Base-by-base conservation (phyloP, 2,113 vertebrate genomes). In the Pseudorectes ferrugineus region DNA sequence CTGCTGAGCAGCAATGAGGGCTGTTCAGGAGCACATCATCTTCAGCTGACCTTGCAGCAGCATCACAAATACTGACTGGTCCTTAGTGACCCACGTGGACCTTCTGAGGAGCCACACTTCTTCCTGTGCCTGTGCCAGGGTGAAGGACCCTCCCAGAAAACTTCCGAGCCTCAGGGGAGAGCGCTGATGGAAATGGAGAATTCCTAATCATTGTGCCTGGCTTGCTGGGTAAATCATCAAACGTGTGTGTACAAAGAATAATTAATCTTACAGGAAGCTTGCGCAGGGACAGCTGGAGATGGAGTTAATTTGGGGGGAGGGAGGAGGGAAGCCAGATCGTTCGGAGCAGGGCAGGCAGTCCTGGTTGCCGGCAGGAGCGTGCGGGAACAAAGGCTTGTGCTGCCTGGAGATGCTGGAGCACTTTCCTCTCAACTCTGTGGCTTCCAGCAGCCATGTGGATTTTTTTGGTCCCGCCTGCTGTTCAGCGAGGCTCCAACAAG, bases 141-240 rank as follows among this genome's bases (percentile, higher is more conserved):
- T 40, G 43, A 43, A 22, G 14, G 54, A 80, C 63, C 79, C 77
- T 57, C 45, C 62, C 40, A 29, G 76, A 71, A 88, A 91, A 94
- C 83, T 62, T 89, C 13, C 0, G 40, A 82, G 88, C 91, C 91
- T 86, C 48, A 0, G 31, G 89, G 91, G 86, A 93, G 43, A 62
- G 20, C 0, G 0, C 65, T 74, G 31, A n/a, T 89, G 88, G 86
- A 72, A 95, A 31, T 2, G 36, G 55, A 51, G 57, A 80, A 48
- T 88, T 94, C 79, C 79, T 89, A 22, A 74, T 93, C 75, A 28
- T 48, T 61, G 86, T 91, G 76, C 79, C 57, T 95, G 67, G 48
- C 61, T 92, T 12, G 55, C 95, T 86, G 94, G 94, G 91, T 97
- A 96, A 93, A 96, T 95, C 86, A 92, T 96, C 96, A 95, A 95